Base-by-base conservation (phyloP, 1,140 invertebrate species). In the Drosophila repletoides region DNA sequence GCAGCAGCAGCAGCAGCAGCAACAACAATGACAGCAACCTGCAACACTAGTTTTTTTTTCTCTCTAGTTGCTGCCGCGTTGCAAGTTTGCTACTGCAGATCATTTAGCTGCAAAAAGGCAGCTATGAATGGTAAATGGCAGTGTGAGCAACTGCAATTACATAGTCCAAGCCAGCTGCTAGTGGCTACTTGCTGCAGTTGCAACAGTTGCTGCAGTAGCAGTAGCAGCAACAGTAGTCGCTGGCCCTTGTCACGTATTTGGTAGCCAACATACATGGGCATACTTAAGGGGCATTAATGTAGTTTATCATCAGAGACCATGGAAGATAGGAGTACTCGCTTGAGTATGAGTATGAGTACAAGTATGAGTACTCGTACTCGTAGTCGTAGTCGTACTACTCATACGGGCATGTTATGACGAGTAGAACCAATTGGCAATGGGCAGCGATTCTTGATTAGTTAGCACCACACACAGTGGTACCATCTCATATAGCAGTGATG, bases 251-350 rank as follows among this genome's bases (percentile, higher is more conserved):
- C 79, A 84, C 79, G 80, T 79, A 77, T 71, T 84, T 70, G 58
- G 63, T 69, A 56, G 69, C 52, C 63, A 71, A 51, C 79, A 71
- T 68, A 86, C 74, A 84, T 86, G 80, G 79, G 66, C 80, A 84
- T 86, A 79, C 75, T 84, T 84, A 86, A 77, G 79, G 66, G 36
- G 67, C 79, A 84, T 53, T 84, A 84, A 84, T 84, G 80, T 84
- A 76, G 74, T 84, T 86, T 56, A 86, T 84, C 79, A 79, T 56
- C 60, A 22, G 29, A 21, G 34, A 45, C 17, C 52, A 22, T 34
- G 49, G 51, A 46, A 69, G 74, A 40, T 76, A 21, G n/a, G 29
- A 48, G 68, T 43, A 61, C 63, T 38, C 14, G 71, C 19, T 14
- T 40, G 14, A 40, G 36, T 40, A 17, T 9, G 36, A 15, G 36